These are phyloP conservation scores for Vidua chalybeata DNA, from an alignment of 2,113 vertebrate species.

Conservation along the genomic window DNA sequence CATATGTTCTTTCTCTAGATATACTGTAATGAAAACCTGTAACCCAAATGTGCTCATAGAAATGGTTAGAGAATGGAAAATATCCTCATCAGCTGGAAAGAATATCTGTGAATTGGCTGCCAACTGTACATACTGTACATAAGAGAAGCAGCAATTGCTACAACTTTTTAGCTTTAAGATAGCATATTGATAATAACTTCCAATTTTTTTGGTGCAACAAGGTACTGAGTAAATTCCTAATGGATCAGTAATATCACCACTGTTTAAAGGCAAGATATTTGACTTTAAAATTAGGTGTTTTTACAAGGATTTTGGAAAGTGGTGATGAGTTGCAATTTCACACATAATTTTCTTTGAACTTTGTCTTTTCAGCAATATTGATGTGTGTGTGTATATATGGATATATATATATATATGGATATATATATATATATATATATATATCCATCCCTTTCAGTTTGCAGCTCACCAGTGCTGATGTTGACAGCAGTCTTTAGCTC, in stretches of 20 bases:
- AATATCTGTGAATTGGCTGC: background rate
- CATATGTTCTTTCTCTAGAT: background rate
- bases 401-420: too few relatives aligned
- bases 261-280: background rate
- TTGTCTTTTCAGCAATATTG: background rate
- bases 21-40: background rate
- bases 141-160: background rate
- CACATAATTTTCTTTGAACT: background rate
- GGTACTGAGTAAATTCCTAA: background rate
- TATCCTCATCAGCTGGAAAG: background rate
- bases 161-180: background rate
- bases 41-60: background rate
- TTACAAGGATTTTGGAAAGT: background rate
- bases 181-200: background rate
- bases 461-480: background rate
- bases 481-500: constrained; percentile 1
- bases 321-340: background rate
- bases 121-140: background rate
- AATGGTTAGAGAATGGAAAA: background rate
- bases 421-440: background rate
- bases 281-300: background rate
- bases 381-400: background rate
- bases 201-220: background rate
- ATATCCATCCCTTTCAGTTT: background rate
- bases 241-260: background rate